phyloP scores from a whole-genome alignment of 2,113 vertebrate genomes.

The Paramormyrops kingsleyae region DNA sequence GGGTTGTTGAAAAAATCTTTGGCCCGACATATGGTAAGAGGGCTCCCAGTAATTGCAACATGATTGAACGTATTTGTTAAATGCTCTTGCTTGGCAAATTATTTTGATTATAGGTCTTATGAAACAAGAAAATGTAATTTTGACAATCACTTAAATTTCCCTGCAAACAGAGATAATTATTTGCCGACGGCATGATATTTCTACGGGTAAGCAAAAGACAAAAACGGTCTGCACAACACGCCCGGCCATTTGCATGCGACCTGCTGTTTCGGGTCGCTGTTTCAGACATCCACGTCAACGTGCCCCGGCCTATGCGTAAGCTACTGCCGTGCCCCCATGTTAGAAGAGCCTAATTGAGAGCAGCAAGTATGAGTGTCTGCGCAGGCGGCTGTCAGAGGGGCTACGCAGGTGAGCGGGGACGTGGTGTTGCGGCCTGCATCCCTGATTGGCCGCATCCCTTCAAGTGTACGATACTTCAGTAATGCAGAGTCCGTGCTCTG shows the following conservation, averaged over 20 bases:
- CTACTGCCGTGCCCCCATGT: slow-evolving; percentile 14
- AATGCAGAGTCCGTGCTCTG: slow-evolving; percentile 41
- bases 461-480: slow-evolving; percentile 41
- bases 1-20: slow-evolving; percentile 2
- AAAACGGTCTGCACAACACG: background rate
- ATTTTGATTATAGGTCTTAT: background rate
- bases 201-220: background rate
- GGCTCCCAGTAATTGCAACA: background rate
- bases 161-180: background rate
- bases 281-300: background rate
- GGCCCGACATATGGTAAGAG: background rate
- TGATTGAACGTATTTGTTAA: background rate
- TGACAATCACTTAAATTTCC: background rate
- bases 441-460: slow-evolving; percentile 18
- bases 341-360: slow-evolving; percentile 37
- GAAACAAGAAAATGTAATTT: background rate
- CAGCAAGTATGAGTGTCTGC: slow-evolving; percentile 26
- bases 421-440: background rate
- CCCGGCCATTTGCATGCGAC: background rate
- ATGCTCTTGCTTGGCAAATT: background rate
- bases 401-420: slow-evolving; percentile 23
- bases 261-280: background rate
- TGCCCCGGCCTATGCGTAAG: background rate
- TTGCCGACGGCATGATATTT: background rate
- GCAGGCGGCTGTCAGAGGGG: slow-evolving; percentile 21